Evolutionary conservation across 2,797 vertebrate species (phyloP).

Genomic region (Syngnathus rostellatus): DNA sequence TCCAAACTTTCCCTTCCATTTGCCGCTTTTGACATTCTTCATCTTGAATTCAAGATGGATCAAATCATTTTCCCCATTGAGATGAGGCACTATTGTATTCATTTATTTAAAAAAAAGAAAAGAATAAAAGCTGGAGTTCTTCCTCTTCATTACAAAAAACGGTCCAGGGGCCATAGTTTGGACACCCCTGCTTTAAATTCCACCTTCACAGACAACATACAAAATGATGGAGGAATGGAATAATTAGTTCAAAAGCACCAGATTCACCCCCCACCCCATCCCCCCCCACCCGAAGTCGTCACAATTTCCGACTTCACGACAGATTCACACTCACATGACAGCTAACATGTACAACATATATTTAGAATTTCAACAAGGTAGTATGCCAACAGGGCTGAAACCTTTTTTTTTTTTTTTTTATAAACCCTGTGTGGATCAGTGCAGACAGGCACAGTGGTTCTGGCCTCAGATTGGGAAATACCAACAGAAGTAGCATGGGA

Average conservation of each 20-base stretch:
- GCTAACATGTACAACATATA: conserved; percentile 1
- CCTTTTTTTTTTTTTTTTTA: neutral
- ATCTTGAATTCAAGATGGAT: neutral
- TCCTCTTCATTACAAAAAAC: neutral
- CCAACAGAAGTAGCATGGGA: conserved; percentile 12
- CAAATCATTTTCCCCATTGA: neutral
- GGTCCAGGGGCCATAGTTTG: neutral
- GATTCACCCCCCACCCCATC: no score
- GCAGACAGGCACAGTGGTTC: conserved; percentile 45
- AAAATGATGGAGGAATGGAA: neutral
- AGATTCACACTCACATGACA: neutral
- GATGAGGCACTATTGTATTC: neutral
- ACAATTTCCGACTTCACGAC: neutral
- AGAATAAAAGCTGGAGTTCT: neutral
- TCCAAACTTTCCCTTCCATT: neutral
- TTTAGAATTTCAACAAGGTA: neutral
- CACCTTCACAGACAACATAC: neutral
- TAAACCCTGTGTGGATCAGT: conserved; percentile 17
- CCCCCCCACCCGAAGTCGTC: no score
- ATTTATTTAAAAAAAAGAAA: neutral
- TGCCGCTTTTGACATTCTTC: neutral
- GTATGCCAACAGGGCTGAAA: neutral
- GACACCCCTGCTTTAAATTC: neutral
- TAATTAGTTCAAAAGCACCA: neutral
- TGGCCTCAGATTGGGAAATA: conserved; percentile 6